Conservation (phyloP, 2,797 vertebrate genomes). For the Protosalanx chinensis region DNA sequence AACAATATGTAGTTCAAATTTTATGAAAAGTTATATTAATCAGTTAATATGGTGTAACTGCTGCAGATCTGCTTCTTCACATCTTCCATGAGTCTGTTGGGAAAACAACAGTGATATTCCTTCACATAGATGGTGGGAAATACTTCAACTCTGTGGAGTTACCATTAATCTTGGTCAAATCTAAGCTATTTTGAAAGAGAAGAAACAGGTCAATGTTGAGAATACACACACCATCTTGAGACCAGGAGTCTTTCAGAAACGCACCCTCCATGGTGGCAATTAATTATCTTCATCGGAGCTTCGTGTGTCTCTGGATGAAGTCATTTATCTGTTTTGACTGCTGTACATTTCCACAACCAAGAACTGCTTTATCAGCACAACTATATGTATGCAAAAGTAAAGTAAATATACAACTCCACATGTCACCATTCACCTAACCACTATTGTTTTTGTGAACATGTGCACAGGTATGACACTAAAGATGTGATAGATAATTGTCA, state of each 20-base stretch:
- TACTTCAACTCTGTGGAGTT: conserved; percentile 46
- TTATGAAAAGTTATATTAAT: too few species aligned
- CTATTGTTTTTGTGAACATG: background rate
- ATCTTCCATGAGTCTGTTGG: conserved; percentile 30
- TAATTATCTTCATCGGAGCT: conserved; percentile 69
- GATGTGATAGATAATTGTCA: background rate
- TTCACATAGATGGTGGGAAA: conserved; percentile 55
- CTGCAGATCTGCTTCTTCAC: background rate
- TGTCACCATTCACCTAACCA: background rate
- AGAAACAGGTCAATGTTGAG: conserved; percentile 76
- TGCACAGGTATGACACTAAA: background rate
- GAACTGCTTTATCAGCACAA: conserved; percentile 68
- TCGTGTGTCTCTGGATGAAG: conserved; percentile 59
- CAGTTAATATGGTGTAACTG: too few species aligned
- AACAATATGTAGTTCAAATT: too few species aligned
- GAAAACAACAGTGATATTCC: conserved; percentile 60
- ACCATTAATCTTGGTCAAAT: conserved; percentile 76
- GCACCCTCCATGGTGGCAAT: conserved; percentile 64
- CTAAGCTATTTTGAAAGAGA: conserved; percentile 77
- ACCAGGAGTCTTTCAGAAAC: conserved; percentile 59
- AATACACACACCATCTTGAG: conserved; percentile 62
- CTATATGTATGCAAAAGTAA: conserved; percentile 24
- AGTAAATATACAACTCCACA: background rate
- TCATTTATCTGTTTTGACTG: conserved; percentile 64
- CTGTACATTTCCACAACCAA: conserved; percentile 46